Evolutionary conservation across 2,797 vertebrate species (phyloP).

Genomic region (Chromis chromis): DNA sequence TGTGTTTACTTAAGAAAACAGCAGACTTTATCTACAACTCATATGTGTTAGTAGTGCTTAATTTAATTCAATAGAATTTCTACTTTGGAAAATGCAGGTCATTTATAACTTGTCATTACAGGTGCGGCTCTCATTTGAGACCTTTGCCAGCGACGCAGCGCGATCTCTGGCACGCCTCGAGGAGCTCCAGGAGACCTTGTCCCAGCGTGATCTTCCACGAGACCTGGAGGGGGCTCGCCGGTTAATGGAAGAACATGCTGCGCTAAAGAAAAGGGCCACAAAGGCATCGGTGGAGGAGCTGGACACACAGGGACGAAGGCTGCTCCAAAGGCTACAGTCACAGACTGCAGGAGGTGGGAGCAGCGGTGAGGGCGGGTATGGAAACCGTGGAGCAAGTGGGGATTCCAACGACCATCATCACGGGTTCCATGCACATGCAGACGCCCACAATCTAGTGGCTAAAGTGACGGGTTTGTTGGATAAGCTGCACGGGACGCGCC

Average conservation of each 20-base stretch:
- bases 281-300: conserved; percentile 97
- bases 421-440: conserved; percentile 83
- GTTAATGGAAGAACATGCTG: conserved; percentile 96
- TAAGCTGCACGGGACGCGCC: conserved; percentile 92
- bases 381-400: conserved; percentile 84
- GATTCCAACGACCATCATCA: conserved; percentile 80
- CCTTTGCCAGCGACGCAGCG: conserved; percentile 93
- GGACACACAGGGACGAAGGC: conserved; percentile 93
- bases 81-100: not conserved
- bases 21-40: not conserved
- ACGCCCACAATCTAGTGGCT: conserved; percentile 92
- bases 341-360: conserved; percentile 84
- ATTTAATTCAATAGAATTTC: not conserved
- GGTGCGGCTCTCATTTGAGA: conserved; percentile 90
- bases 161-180: conserved; percentile 93
- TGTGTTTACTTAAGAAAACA: conserved; percentile 2
- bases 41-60: not conserved
- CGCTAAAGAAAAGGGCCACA: conserved; percentile 94
- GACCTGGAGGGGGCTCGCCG: conserved; percentile 94
- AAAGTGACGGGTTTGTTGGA: conserved; percentile 95
- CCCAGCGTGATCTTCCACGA: conserved; percentile 94
- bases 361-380: conserved; percentile 78
- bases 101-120: conserved; percentile 35
- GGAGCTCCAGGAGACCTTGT: conserved; percentile 95
- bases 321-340: conserved; percentile 93